Evolutionary conservation across 2,113 vertebrate species (phyloP), one percentile per base, ranked within the genome.

Genomic region (Tychaedon coryphoeus): DNA sequence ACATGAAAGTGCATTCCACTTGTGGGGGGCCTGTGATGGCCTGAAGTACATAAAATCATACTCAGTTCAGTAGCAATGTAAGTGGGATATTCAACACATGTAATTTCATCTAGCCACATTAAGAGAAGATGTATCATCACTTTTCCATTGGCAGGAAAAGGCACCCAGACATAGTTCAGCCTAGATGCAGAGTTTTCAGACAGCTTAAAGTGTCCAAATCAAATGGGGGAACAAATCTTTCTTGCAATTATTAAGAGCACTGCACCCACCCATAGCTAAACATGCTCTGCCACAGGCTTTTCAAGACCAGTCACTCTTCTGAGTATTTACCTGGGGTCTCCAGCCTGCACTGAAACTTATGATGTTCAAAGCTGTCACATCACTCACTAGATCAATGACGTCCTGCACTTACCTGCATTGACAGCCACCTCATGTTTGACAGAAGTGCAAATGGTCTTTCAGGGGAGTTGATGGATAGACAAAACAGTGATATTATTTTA

Each of bases 221-320:
- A 90, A 86, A 82, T 14, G 12, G 13, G 14, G 33, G 75, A 78
- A 82, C 38, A 3, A 69, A 79, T 43, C 25, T 72, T 56, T 16
- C 20, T 54, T 53, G n/a, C 28, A 56, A n/a, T 36, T 58, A 36
- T 36, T 56, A 28, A n/a, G 22, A 73, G 60, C 5, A 6, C 20
- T 51, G 15, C 10, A 33, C 34, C 36, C 29, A 66, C 28, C 23
- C 26, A 13, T 6, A 54, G 38, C 31, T 47, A 82, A 70, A 64
- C 33, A 56, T 0, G 0, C 19, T 54, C 42, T 2, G 2, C 26
- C 34, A 53, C 8, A n/a, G 26, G 29, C 47, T 90, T 71, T 73
- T 64, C 51, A 45, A 81, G 77, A 62, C 10, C n/a, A 34, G 33
- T 34, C 40, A n/a, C 20, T 75, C 43, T 47, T 56, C 69, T 38